Evolutionary conservation across 2,888 invertebrate genomes (phyloP).

Genomic region (Barypeithes pellucidus): DNA sequence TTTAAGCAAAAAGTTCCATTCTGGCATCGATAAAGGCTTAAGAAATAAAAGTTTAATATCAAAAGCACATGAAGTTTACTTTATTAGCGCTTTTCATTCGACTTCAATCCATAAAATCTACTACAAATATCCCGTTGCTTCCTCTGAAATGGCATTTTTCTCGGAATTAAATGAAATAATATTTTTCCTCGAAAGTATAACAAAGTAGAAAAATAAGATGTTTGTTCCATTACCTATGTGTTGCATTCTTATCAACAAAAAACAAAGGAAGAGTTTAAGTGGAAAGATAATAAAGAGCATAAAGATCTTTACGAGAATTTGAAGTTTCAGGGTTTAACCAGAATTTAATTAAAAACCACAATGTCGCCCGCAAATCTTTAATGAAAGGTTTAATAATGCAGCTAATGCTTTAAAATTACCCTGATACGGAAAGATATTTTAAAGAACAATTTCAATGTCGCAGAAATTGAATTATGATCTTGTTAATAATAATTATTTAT

Average conservation of each 20-base stretch:
- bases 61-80: constrained; percentile 25
- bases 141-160: constrained; percentile 28
- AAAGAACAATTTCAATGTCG: no score
- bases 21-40: constrained; percentile 9
- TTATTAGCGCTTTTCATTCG: constrained; percentile 28
- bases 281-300: constrained; percentile 29
- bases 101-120: constrained; percentile 34
- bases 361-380: constrained; percentile 12
- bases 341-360: constrained; percentile 35
- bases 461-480: no score
- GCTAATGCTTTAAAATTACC: neutral
- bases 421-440: neutral
- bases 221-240: constrained; percentile 36
- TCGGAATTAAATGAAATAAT: constrained; percentile 36
- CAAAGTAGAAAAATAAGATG: constrained; percentile 39
- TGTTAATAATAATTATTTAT: no score
- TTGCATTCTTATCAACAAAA: constrained; percentile 33
- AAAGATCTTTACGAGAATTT: constrained; percentile 35
- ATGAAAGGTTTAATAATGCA: neutral
- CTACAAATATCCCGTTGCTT: constrained; percentile 28
- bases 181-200: constrained; percentile 34
- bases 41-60: constrained; percentile 20
- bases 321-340: constrained; percentile 21
- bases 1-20: neutral
- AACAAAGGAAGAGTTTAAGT: constrained; percentile 25